Base-by-base conservation (phyloP, 2,888 invertebrate species). In the Herminia tarsipennalis region DNA sequence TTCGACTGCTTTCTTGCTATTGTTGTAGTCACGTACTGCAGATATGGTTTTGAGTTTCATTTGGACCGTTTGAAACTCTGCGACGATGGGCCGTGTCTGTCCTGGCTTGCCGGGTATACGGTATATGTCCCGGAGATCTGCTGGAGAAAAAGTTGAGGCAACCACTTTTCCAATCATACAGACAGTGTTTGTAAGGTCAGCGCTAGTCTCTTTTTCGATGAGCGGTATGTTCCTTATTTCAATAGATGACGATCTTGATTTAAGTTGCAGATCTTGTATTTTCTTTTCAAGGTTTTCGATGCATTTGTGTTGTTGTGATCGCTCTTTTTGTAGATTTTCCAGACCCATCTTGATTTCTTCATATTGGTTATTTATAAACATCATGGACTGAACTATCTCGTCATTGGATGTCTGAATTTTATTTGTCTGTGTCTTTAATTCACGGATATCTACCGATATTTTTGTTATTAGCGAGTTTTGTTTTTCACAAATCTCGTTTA, bases 321-420 rank as follows among this genome's bases (percentile, higher is more conserved):
- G 22, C n/a, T 34, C 34, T 6, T 22, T 13, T 13, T 34, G 34
- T 14, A 34, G 14, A 13, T 0, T 5, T 3, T 34, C 24, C 5
- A 22, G 9, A 1, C 34, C 24, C n/a, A 5, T 4, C 12, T 9
- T 34, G 2, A 24, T n/a, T 14, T 35, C 24, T 10, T 25, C 35
- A 10, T 16, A 35, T 14, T 35, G 35, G 6, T 35, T 17, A 16
- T 35, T 35, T 5, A 34, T 35, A 10, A 35, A 35, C 3, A 16
- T 4, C 25, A 25, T 25, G 1, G 34, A 34, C 16, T 35, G 16
- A 2, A 24, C 25, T 3, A 35, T 16, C 1, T 35, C 24, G 3
- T 35, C 24, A 5, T 24, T 24, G 2, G 16, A 35, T 4, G 5
- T 25, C 6, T 17, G 22, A 6, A 35, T 35, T 16, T 16, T 35